Evolutionary conservation across 2,797 vertebrate genomes (phyloP), one percentile per base, ranked within the genome.

Genomic region (Urosaurus nigricauda): DNA sequence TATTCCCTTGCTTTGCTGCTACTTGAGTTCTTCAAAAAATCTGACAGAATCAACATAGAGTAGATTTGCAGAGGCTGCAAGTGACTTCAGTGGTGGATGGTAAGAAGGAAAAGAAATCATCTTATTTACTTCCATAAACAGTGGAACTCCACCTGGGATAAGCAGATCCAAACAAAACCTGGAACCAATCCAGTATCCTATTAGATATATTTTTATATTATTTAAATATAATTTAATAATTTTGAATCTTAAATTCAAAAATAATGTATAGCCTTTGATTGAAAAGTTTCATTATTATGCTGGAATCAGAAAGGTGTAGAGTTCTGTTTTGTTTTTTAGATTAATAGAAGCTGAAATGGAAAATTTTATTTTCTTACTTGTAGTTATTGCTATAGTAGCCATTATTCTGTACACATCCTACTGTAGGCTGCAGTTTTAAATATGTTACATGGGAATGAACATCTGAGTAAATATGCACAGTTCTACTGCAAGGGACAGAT

Each of bases 161-260:
- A 12, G 2, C 56, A 56, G 56, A 3, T 14, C 56, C 13, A 56
- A 56, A 56, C 56, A 56, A 56, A 56, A 56, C 16, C 56, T 56
- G 56, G 14, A 14, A 3, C 56, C 56, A 56, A 14, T 51, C 29
- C 26, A 35, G 51, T 58, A 14, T 37, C 9, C 6, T 65, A 8
- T 65, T 58, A n/a, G 3, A 1, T 14, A 17, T 56, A 14, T 56
- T 58, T 58, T 43, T 11, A 32, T 43, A 40, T 40, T 13, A 73
- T 71, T 51, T 73, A 53, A 63, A 43, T 60, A n/a, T n/a, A n/a
- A n/a, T n/a, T n/a, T n/a, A n/a, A n/a, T n/a, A n/a, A n/a, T n/a
- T n/a, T n/a, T n/a, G n/a, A n/a, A n/a, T n/a, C 19, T 91, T 90
- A 65, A 47, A 56, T 75, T 92, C 13, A 11, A 81, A 37, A n/a